Evolutionary conservation across 1,140 invertebrate genomes (phyloP), one percentile per base, ranked within the genome.

Genomic region (Piezodorus guildinii): DNA sequence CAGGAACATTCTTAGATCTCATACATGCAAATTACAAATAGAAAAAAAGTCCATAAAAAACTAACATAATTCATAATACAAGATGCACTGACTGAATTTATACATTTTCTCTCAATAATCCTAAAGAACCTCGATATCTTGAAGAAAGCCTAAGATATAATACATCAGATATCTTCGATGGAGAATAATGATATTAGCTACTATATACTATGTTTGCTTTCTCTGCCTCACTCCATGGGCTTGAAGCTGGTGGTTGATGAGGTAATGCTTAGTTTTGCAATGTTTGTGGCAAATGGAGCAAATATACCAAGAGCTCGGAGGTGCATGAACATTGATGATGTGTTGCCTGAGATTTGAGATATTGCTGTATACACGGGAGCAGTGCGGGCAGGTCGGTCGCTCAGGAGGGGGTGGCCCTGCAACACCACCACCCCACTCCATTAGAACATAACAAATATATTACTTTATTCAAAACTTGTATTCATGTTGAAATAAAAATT

Each of bases 191-290:
- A 39, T 39, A 39, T 39, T 39, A 39, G 34, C 34, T 39, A 39
- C 34, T 39, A 39, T 39, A 10, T 39, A 39, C 34, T 39, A 39
- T 39, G 34, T 39, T 6, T 39, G 34, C 34, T 72, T 76, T 63
- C 79, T 72, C 72, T 85, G 83, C 66, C 84, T 80, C 63, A 85
- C 83, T 30, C 84, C 83, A 74, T 86, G 85, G 30, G 83, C 83
- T 75, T 85, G 83, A 44, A 85, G 80, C 73, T 85, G 83, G 74
- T 87, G 85, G 75, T 85, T 87, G 76, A 85, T 85, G 71, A 85
- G 78, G 72, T 86, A 86, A 73, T 87, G 84, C 74, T 85, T 85
- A 68, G 84, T 87, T 77, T 86, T 86, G 77, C 83, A 85, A 65
- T 82, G 82, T 75, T 85, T 86, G 68, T 83, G 83, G 75, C 85